Conservation (phyloP, 1,140 invertebrate genomes). For the Episyrphus balteatus region DNA sequence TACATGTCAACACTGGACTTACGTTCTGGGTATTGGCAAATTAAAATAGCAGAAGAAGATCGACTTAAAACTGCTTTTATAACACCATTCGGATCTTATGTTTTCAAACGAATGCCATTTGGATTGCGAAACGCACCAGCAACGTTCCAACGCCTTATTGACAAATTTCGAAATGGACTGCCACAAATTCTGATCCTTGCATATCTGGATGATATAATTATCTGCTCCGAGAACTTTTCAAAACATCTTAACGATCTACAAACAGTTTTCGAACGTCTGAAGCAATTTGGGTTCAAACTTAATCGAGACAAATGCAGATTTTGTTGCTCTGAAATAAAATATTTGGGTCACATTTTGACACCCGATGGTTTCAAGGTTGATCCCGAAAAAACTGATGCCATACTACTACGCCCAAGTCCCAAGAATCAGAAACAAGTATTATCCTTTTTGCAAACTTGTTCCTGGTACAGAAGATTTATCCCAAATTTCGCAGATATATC, state of each 20-base stretch:
- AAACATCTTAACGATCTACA: constrained; percentile 29
- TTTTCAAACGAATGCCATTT: constrained; percentile 37
- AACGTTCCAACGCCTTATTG: constrained; percentile 20
- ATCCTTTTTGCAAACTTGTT: constrained; percentile 12
- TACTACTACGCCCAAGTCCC: constrained; percentile 11
- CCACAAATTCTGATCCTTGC: constrained; percentile 16
- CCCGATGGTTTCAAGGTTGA: constrained; percentile 9
- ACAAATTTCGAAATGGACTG: constrained; percentile 13
- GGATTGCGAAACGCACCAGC: constrained; percentile 24
- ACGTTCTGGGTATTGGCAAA: too few species aligned
- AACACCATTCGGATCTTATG: constrained; percentile 30
- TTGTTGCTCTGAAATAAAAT: not conserved
- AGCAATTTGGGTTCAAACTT: constrained; percentile 9
- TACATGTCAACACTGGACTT: constrained; percentile 33
- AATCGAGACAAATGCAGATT: constrained; percentile 5
- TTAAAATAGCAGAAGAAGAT: too few species aligned
- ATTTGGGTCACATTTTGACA: constrained; percentile 8
- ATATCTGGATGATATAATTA: constrained; percentile 38
- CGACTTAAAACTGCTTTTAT: constrained; percentile 4
- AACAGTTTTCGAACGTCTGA: not conserved
- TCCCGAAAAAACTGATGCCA: constrained; percentile 8
- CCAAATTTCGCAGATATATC: constrained; percentile 10
- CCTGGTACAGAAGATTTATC: constrained; percentile 15
- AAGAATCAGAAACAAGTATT: constrained; percentile 18
- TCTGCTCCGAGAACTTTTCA: constrained; percentile 28